These are phyloP conservation scores for Limnephilus lunatus DNA, from an alignment of 2,888 invertebrate species.

Conservation along the genomic window DNA sequence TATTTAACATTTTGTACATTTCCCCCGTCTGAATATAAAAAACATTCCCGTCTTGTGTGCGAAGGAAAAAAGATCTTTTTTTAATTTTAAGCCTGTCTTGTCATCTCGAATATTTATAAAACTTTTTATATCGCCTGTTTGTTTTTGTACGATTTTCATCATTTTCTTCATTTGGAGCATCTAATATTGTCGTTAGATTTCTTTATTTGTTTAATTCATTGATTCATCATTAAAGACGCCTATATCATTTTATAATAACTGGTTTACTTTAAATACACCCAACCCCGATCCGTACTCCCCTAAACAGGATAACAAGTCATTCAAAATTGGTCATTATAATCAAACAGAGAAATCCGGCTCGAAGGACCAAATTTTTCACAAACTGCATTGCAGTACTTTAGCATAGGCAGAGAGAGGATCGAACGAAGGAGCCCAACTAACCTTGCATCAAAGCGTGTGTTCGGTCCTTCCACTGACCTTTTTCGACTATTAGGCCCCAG, in stretches of 20 bases:
- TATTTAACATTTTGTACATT: constrained; percentile 50
- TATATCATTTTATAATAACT: constrained; percentile 62
- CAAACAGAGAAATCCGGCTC: not conserved
- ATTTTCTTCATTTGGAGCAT: constrained; percentile 50
- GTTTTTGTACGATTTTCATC: constrained; percentile 53
- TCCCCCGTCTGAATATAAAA: constrained; percentile 41
- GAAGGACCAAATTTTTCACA: not conserved
- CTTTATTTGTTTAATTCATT: constrained; percentile 55
- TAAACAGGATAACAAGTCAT: not conserved
- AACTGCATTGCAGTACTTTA: not conserved
- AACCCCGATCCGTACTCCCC: not conserved
- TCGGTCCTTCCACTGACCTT: too few relatives aligned
- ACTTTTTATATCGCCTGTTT: constrained; percentile 56
- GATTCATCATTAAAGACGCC: constrained; percentile 62
- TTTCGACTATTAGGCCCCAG: too few relatives aligned
- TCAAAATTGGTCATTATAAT: too few relatives aligned
- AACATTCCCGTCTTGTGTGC: constrained; percentile 41
- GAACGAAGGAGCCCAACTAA: not conserved
- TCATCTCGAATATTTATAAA: constrained; percentile 60
- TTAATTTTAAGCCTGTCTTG: constrained; percentile 59
- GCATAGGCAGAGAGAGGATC: not conserved
- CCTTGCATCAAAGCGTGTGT: too few relatives aligned
- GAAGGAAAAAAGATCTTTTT: constrained; percentile 38
- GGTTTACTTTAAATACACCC: not conserved
- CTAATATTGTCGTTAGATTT: constrained; percentile 47